Conservation (phyloP, 2,113 vertebrate genomes). For the Stomatorhinus ivindoensis region DNA sequence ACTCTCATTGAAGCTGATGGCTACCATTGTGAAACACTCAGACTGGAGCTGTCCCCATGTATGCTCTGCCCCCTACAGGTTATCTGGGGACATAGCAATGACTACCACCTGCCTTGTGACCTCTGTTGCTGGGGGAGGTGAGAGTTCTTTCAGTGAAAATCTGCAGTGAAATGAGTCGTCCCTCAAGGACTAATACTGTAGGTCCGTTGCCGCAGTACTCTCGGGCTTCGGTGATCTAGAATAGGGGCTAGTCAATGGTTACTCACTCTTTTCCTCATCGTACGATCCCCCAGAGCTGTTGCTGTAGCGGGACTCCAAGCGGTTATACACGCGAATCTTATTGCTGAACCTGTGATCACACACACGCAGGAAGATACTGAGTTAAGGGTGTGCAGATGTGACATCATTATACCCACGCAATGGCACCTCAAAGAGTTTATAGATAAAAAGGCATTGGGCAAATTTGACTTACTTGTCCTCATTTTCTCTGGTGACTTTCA, state of each 20-base stretch:
- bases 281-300: conserved; percentile 97
- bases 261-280: conserved; percentile 95
- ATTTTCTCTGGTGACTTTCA: conserved; percentile 74
- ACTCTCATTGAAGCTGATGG: background rate
- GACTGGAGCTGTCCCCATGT: background rate
- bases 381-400: background rate
- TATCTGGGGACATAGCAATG: background rate
- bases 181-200: background rate
- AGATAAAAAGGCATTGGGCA: background rate
- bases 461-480: conserved; percentile 76
- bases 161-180: background rate
- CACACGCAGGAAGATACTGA: background rate
- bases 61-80: background rate
- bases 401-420: background rate
- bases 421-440: background rate
- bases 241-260: background rate
- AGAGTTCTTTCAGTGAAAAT: background rate
- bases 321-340: conserved; percentile 80
- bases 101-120: background rate
- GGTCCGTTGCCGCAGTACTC: background rate
- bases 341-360: conserved; percentile 64
- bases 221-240: background rate
- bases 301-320: conserved; percentile 94
- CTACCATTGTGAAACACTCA: background rate
- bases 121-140: background rate